phyloP scores from a whole-genome alignment of 1,140 invertebrate species.

The Octopus bimaculoides region DNA sequence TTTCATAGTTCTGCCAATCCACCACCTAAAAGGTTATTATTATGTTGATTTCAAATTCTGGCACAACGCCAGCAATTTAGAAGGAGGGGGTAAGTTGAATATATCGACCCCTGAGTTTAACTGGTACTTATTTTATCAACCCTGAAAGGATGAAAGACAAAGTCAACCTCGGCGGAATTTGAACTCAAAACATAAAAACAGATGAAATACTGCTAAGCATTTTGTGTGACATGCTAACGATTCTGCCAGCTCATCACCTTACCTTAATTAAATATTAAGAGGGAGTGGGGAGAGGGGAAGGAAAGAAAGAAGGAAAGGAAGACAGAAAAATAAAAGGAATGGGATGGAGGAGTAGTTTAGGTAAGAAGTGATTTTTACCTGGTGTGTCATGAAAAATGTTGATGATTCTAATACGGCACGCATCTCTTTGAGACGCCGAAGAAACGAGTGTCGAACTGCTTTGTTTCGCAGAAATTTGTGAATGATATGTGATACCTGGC shows the following conservation, averaged over 20 bases:
- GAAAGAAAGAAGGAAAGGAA: background rate
- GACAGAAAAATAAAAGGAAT: background rate
- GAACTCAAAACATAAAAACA: no score
- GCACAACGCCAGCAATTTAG: no score
- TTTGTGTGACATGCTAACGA: background rate
- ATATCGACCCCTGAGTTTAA: no score
- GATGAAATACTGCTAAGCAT: no score
- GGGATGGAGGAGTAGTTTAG: background rate
- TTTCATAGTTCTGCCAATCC: no score
- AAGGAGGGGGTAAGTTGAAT: no score
- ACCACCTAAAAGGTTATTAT: no score
- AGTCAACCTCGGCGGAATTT: no score
- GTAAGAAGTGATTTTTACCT: conserved; percentile 62
- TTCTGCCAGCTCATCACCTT: background rate
- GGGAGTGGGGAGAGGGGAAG: background rate
- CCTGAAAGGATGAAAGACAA: no score
- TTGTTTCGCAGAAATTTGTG: conserved; percentile 33
- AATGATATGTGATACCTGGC: conserved; percentile 30
- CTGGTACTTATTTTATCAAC: no score
- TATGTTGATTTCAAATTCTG: no score
- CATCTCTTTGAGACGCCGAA: conserved; percentile 43
- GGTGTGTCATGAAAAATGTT: conserved; percentile 84
- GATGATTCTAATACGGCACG: conserved; percentile 72
- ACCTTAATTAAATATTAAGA: background rate
- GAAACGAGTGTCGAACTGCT: conserved; percentile 24